These are phyloP conservation scores for Saturnia pavonia DNA, from an alignment of 2,888 invertebrate genomes.

Conservation along the genomic window DNA sequence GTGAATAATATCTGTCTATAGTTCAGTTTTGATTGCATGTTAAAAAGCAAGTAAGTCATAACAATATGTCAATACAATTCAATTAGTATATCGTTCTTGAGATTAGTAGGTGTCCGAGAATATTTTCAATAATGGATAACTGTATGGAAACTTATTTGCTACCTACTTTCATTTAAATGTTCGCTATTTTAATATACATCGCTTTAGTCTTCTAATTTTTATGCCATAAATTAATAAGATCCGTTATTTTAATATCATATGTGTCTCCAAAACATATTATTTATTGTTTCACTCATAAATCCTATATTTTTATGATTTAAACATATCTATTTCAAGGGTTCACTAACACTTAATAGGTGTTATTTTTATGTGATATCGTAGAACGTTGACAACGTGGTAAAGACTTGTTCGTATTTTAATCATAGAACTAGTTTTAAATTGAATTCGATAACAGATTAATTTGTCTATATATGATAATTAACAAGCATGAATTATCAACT, in stretches of 20 bases:
- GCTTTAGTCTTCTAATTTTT: neutral
- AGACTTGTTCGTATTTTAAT: neutral
- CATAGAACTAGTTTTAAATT: neutral
- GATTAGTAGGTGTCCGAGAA: neutral
- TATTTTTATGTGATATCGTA: neutral
- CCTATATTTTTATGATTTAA: neutral
- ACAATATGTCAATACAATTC: neutral
- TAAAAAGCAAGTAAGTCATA: neutral
- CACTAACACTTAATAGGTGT: neutral
- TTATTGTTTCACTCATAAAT: slow-evolving; percentile 5
- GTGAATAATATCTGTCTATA: too few relatives aligned
- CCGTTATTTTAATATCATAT: slow-evolving; percentile 6
- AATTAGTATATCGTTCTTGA: neutral
- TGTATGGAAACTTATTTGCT: neutral
- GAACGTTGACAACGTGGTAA: neutral
- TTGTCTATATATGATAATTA: neutral
- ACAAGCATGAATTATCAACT: neutral
- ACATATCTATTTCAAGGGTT: neutral
- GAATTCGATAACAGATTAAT: neutral
- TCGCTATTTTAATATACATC: neutral
- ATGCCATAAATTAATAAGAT: slow-evolving; percentile 1
- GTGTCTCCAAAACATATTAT: neutral
- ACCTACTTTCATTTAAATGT: neutral
- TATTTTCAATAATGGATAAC: neutral
- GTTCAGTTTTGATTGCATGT: too few relatives aligned